Evolutionary conservation across 1,140 invertebrate species (phyloP).

Genomic region (Zaprionus tsacasi): DNA sequence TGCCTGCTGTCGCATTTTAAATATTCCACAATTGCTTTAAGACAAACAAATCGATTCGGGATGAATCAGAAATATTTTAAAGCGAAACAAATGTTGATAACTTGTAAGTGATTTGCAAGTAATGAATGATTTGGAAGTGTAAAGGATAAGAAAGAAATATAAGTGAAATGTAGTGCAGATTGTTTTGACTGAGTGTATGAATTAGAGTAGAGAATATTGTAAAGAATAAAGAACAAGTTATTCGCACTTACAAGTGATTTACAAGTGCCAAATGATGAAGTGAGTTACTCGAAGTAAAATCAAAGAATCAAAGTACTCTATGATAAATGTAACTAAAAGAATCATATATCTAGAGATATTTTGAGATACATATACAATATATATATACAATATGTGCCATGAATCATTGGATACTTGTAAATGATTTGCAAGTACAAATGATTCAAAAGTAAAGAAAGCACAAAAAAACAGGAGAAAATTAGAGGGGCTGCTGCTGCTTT

Average conservation of each 20-base stretch:
- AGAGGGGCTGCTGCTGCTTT: background rate
- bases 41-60: background rate
- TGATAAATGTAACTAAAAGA: no score
- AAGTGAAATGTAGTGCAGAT: no score
- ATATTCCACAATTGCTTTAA: conserved; percentile 9
- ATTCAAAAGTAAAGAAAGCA: background rate
- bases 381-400: no score
- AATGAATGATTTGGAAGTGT: background rate
- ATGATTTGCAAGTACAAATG: conserved; percentile 1
- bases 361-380: no score
- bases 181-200: background rate
- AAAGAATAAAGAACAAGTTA: no score
- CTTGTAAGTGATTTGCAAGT: background rate
- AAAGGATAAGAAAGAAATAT: background rate
- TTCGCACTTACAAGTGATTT: background rate
- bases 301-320: background rate
- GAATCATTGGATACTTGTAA: background rate
- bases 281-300: background rate
- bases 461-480: background rate
- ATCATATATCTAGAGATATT: no score
- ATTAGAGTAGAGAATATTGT: background rate
- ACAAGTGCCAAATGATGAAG: background rate
- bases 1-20: conserved; percentile 8
- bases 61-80: background rate
- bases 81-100: background rate